Base-by-base conservation (phyloP, 2,888 invertebrate species). In the Ennomos quercinarius region DNA sequence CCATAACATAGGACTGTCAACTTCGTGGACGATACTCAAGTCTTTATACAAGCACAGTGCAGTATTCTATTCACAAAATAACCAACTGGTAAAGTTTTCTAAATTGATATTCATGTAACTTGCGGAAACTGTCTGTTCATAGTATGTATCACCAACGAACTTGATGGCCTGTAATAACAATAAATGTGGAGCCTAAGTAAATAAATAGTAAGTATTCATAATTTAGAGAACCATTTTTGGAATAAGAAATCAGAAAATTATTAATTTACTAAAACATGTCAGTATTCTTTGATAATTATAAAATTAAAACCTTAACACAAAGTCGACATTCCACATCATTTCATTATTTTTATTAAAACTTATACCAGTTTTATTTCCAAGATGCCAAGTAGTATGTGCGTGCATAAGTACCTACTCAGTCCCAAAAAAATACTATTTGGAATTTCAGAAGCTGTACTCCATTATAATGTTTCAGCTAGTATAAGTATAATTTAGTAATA, bases 401-500 rank as follows among this genome's bases (percentile, higher is more conserved):
- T 58, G 2, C 27, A 41, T 34, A 44, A 56, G 56, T 47, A 42
- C n/a, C n/a, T n/a, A n/a, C 35, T 42, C 43, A 39, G 43, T 52
- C 38, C 47, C 39, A 47, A 42, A 45, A 57, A 51, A 42, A 48
- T 39, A 38, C 37, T 46, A 11, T 43, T 38, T 11, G 41, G n/a
- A 49, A 61, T 39, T 43, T 42, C 27, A 54, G 54, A 37, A 61
- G 59, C 35, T 39, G 50, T 47, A 53, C 57, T n/a, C 56, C 51
- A 47, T 45, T 63, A 13, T 41, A 50, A 41, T 65, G 66, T 74
- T 80, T 78, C 67, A 68, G 70, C 73, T 83, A 83, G 77, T 74
- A 67, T 85, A 87, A 84, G 84, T 78, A 76, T 88, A 86, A 85
- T 82, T 84, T 86, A 86, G 80, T 86, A 84, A 81, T 81, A 73